Percentiles rank a stretch among this genome's conserved stretches.
Evolutionary conservation across 2,888 invertebrate species (phyloP).

Genomic region (Ophion slaviceki): DNA sequence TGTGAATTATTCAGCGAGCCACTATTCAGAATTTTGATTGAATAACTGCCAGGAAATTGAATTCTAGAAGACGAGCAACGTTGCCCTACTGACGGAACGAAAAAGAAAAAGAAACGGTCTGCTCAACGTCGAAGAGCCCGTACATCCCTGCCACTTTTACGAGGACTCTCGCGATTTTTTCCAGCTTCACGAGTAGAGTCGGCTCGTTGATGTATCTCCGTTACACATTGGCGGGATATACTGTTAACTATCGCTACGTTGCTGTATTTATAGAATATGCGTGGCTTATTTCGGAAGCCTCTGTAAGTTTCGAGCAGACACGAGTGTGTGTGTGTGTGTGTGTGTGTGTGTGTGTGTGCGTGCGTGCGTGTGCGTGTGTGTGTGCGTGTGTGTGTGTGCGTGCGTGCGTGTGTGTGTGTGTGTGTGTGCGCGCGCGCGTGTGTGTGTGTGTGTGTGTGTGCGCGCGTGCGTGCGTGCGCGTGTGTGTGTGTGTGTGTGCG

Average conservation of each 20-base stretch:
- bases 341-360: too few species aligned
- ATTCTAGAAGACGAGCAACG: neutral
- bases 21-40: neutral
- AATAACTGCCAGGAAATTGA: neutral
- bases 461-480: too few species aligned
- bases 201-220: neutral
- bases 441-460: too few species aligned
- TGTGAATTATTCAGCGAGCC: too few species aligned
- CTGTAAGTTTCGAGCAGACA: constrained; percentile 8
- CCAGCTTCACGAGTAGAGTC: neutral
- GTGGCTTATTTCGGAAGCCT: constrained; percentile 62
- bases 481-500: too few species aligned
- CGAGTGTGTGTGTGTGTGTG: constrained; percentile 1
- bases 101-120: neutral
- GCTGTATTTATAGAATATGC: constrained; percentile 60
- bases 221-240: constrained; percentile 28
- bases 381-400: too few species aligned
- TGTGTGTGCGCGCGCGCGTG: too few species aligned
- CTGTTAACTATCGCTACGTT: constrained; percentile 31
- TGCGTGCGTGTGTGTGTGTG: too few species aligned
- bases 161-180: constrained; percentile 28
- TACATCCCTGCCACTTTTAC: neutral
- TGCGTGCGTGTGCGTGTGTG: too few species aligned
- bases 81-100: neutral
- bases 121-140: neutral